A percentile compares a stretch with the other conserved stretches of the same genome.
phyloP scores from a whole-genome alignment of 1,140 invertebrate genomes.

The Anoplolepis gracilipes region DNA sequence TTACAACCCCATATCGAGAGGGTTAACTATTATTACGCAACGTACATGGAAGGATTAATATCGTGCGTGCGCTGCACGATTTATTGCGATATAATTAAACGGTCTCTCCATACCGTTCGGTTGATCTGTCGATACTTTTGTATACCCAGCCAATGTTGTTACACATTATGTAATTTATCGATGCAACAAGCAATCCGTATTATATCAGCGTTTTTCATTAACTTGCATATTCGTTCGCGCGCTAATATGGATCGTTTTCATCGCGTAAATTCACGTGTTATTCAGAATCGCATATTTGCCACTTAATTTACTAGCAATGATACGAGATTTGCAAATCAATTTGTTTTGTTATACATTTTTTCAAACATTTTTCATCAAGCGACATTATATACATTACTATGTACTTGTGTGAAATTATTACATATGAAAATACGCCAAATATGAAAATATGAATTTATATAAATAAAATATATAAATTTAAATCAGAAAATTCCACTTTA shows the following conservation, averaged over 20 bases:
- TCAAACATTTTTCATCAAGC: not conserved
- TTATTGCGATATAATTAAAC: conserved; percentile 16
- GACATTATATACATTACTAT: not conserved
- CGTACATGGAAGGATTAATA: not conserved
- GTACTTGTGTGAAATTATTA: not conserved
- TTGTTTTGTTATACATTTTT: not conserved
- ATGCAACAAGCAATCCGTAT: conserved; percentile 3
- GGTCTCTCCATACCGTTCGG: not conserved
- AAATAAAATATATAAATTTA: not conserved
- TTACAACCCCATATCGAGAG: not conserved
- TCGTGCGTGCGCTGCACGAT: not conserved
- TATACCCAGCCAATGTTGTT: not conserved
- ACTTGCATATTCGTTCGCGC: not conserved
- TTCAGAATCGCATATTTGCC: not conserved
- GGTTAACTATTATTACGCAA: not conserved
- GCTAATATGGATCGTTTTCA: not conserved
- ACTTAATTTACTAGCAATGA: not conserved
- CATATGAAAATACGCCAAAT: not conserved
- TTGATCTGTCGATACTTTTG: not conserved
- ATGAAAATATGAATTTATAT: not conserved
- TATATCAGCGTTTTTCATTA: conserved; percentile 23
- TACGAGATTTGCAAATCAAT: not conserved
- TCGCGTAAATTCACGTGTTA: not conserved
- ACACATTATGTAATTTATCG: not conserved
- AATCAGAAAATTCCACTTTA: not conserved